Percentiles rank a stretch among this genome's conserved stretches.
Evolutionary conservation across 2,888 invertebrate genomes (phyloP).

Genomic region (Ectemnius lituratus): DNA sequence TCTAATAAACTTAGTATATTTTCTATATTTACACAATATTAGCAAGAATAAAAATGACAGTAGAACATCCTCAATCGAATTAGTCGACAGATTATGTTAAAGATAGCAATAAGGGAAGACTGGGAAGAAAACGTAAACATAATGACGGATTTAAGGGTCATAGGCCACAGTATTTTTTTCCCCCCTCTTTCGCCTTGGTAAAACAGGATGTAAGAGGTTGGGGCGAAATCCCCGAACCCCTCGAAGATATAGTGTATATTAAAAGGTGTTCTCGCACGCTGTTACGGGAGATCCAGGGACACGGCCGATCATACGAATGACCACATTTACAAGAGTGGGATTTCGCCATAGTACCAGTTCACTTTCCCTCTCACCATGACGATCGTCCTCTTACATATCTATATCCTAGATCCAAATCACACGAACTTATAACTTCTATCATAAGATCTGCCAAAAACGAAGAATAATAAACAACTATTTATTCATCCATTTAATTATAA

Average conservation of each 20-base stretch:
- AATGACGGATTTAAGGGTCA: conserved; percentile 53
- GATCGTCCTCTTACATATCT: conserved; percentile 5
- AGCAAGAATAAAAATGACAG: not conserved
- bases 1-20: not conserved
- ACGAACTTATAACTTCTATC: no score
- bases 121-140: conserved; percentile 13
- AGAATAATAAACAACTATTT: no score
- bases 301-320: conserved; percentile 77
- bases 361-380: conserved; percentile 58
- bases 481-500: no score
- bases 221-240: conserved; percentile 67
- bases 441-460: no score
- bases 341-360: conserved; percentile 64
- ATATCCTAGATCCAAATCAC: no score
- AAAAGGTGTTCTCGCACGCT: conserved; percentile 75
- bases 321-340: conserved; percentile 73
- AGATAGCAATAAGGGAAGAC: conserved; percentile 18
- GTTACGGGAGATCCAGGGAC: conserved; percentile 61
- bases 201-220: conserved; percentile 5
- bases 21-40: not conserved
- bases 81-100: not conserved
- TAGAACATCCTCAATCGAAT: not conserved
- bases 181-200: conserved; percentile 19
- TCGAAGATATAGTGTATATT: conserved; percentile 78
- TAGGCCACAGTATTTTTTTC: conserved; percentile 19